Evolutionary conservation across 1,140 invertebrate genomes (phyloP).

Genomic region (Sitobion miscanthi): DNA sequence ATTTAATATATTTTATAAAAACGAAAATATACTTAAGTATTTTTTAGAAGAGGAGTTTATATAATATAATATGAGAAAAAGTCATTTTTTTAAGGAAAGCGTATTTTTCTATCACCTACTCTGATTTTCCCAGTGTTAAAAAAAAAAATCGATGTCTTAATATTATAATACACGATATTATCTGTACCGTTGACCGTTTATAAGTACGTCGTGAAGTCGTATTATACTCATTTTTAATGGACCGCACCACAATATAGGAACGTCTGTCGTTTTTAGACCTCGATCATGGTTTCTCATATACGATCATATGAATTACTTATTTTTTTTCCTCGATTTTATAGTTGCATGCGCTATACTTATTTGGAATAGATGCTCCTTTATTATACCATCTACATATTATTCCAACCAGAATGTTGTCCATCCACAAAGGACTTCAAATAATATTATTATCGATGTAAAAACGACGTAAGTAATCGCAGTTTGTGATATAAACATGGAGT

Average conservation of each 20-base stretch:
- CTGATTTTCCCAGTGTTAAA: background rate
- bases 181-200: background rate
- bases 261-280: background rate
- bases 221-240: no score
- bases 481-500: background rate
- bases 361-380: background rate
- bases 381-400: background rate
- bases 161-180: background rate
- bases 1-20: background rate
- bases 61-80: no score
- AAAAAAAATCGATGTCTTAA: background rate
- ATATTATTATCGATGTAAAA: background rate
- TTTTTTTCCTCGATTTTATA: background rate
- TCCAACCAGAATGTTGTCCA: background rate
- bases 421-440: background rate
- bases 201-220: no score
- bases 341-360: background rate
- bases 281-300: background rate
- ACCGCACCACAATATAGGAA: background rate
- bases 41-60: background rate
- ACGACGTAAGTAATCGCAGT: background rate
- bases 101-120: background rate
- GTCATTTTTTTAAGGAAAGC: background rate
- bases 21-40: background rate
- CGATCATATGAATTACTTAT: background rate